phyloP scores from a whole-genome alignment of 30 jellyfish, hydroid and myxozoan species.

The Hydra vulgaris region DNA sequence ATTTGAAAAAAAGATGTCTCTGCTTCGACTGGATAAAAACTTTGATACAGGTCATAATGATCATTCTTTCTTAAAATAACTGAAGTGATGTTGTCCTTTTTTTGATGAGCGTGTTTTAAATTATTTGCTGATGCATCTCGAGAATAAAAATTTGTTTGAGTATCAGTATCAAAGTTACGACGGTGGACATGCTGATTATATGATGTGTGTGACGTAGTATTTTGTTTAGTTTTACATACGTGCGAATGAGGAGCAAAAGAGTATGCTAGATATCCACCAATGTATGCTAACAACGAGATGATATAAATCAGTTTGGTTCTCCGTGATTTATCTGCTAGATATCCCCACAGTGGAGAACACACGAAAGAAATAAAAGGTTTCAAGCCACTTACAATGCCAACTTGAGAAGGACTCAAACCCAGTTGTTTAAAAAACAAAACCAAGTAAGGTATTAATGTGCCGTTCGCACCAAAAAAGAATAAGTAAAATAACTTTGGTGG shows the following conservation, averaged over 20 bases:
- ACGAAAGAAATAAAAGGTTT: conserved; percentile 88
- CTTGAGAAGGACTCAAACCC: conserved; percentile 73
- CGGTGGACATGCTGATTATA: conserved; percentile 58
- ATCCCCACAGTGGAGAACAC: conserved; percentile 91
- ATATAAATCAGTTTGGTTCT: conserved; percentile 58
- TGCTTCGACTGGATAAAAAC: conserved; percentile 4
- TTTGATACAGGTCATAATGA: background rate
- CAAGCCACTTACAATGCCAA: conserved; percentile 82
- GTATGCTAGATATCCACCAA: conserved; percentile 73
- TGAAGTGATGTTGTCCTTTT: background rate
- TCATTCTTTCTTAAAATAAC: no score
- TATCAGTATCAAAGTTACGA: background rate
- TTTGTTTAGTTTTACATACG: conserved; percentile 62
- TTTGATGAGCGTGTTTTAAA: background rate
- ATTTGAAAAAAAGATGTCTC: conserved; percentile 10
- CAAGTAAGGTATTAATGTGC: conserved; percentile 78
- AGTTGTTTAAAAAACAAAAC: conserved; percentile 73
- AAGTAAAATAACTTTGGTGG: conserved; percentile 76
- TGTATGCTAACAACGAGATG: conserved; percentile 64
- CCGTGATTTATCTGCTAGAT: conserved; percentile 59
- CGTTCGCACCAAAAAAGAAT: conserved; percentile 80
- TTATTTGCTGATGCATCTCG: background rate
- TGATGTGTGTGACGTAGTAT: conserved; percentile 62
- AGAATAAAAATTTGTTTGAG: background rate
- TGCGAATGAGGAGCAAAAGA: conserved; percentile 80